Percentiles rank a stretch among this genome's conserved stretches.
phyloP scores from a whole-genome alignment of 1,140 invertebrate genomes.

The Caerostris extrusa region DNA sequence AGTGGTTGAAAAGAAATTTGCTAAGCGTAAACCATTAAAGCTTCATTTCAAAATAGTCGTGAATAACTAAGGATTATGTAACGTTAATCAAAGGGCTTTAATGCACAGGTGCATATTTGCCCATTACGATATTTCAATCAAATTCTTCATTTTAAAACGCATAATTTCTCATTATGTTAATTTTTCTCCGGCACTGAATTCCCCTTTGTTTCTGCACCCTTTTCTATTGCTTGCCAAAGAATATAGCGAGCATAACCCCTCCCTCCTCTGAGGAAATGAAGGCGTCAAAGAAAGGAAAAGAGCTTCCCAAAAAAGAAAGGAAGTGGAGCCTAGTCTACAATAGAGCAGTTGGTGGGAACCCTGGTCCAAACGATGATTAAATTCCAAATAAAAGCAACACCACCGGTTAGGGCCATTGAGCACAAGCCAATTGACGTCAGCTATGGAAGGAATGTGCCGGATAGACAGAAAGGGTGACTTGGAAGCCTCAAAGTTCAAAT shows the following conservation, averaged over 20 bases:
- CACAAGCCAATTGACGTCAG: slow-evolving; percentile 13
- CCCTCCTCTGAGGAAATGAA: slow-evolving; percentile 5
- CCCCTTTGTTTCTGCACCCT: slow-evolving; percentile 2
- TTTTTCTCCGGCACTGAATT: slow-evolving; percentile 29
- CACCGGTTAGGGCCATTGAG: not conserved
- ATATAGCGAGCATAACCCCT: not conserved
- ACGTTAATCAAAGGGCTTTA: not conserved
- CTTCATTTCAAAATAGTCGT: slow-evolving; percentile 36
- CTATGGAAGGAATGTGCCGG: not conserved
- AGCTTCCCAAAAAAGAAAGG: slow-evolving; percentile 38
- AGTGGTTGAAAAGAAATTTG: slow-evolving; percentile 32
- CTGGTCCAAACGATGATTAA: not conserved
- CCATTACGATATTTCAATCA: slow-evolving; percentile 32
- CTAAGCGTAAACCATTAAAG: slow-evolving; percentile 32
- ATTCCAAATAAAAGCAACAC: slow-evolving; percentile 37
- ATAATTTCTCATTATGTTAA: slow-evolving; percentile 17
- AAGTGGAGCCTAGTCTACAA: slow-evolving; percentile 5
- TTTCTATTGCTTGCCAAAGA: slow-evolving; percentile 24
- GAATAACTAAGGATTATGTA: slow-evolving; percentile 15
- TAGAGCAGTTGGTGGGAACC: not conserved
- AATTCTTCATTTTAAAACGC: slow-evolving; percentile 37
- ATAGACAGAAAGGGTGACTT: not conserved
- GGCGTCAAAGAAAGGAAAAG: slow-evolving; percentile 12
- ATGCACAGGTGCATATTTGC: slow-evolving; percentile 24
- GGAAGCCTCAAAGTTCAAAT: not conserved